phyloP scores from a whole-genome alignment of 2,113 vertebrate genomes.

The Dasyornis broadbenti region DNA sequence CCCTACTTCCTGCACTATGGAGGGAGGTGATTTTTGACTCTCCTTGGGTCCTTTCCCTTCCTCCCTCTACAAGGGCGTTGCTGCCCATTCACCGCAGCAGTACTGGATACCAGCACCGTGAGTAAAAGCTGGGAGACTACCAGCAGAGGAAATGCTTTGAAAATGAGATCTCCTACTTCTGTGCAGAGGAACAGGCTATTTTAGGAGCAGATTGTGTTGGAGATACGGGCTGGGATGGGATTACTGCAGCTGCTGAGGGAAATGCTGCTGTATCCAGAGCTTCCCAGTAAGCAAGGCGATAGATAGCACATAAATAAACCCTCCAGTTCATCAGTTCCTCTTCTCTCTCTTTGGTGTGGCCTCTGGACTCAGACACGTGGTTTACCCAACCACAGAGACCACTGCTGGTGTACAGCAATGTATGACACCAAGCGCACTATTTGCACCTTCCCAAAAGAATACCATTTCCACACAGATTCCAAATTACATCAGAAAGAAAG shows the following conservation, averaged over 20 bases:
- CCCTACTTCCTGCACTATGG: neutral
- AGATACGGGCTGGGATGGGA: neutral
- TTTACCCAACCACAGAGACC: neutral
- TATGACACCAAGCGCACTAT: neutral
- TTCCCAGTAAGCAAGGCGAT: neutral
- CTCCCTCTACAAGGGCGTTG: neutral
- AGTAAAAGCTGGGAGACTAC: constrained; percentile 35
- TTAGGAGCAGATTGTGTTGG: constrained; percentile 23
- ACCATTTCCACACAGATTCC: neutral
- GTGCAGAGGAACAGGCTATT: constrained; percentile 32
- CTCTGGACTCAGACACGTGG: neutral
- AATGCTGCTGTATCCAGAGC: neutral
- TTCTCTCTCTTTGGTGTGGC: neutral
- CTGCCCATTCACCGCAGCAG: neutral
- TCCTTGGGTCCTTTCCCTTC: neutral
- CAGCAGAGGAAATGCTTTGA: constrained; percentile 58
- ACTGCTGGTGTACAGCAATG: neutral
- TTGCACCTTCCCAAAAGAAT: neutral
- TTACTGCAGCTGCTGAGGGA: constrained; percentile 33
- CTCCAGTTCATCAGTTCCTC: neutral
- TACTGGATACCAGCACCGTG: neutral
- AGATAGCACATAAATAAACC: neutral
- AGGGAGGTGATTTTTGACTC: neutral
- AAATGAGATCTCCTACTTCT: constrained; percentile 50
- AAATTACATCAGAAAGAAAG: neutral